Evolutionary conservation across 2,888 invertebrate genomes (phyloP), one percentile per base, ranked within the genome.

Genomic region (Dicranocentrus wangi): DNA sequence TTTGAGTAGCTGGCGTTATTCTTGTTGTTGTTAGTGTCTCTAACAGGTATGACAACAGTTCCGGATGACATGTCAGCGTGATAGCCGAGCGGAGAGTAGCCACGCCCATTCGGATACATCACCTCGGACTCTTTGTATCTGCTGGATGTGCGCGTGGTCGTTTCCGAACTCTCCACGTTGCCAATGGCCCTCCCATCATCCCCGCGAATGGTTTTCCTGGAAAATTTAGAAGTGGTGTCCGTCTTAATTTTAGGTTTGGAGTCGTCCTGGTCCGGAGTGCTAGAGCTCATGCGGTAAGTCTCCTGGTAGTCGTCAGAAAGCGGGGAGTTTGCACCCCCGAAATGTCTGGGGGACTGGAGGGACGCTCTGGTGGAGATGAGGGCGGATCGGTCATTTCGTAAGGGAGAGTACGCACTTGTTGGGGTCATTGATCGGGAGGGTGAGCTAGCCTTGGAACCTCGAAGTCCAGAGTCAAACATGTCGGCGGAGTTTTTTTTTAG

Each of bases 341-440:
- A 83, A 32, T 82, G 75, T 80, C 85, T 69, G 1, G 86, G 85
- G 1, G 85, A 85, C 25, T 85, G 84, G 8, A 83, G 47, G 0
- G 81, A 81, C 1, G 81, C 81, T 19, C 85, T 78, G 21, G 82
- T 69, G 10, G 83, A 77, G 25, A 72, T 65, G 1, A 84, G 25
- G 10, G 66, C 7, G 8, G 78, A 68, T 27, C 69, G 63, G 25
- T 60, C 61, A 13, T 77, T 81, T 17, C 82, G 51, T 7, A 83
- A 71, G 2, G 85, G 82, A 1, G 82, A 79, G 65, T 82, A 81
- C 32, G 80, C 75, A 61, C 75, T 81, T 13, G 87, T 85, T 13
- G 87, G 87, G 10, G 86, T 87, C 84, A 85, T 85, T 65, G 87
- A 86, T 43, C 87, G 69, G n/a, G 86, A 77, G 3, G 87, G 87